A percentile compares a stretch with the other conserved stretches of the same genome.
These are phyloP conservation scores for Paralvinella palmiformis DNA, from an alignment of 1,140 invertebrate species.

Conservation along the genomic window DNA sequence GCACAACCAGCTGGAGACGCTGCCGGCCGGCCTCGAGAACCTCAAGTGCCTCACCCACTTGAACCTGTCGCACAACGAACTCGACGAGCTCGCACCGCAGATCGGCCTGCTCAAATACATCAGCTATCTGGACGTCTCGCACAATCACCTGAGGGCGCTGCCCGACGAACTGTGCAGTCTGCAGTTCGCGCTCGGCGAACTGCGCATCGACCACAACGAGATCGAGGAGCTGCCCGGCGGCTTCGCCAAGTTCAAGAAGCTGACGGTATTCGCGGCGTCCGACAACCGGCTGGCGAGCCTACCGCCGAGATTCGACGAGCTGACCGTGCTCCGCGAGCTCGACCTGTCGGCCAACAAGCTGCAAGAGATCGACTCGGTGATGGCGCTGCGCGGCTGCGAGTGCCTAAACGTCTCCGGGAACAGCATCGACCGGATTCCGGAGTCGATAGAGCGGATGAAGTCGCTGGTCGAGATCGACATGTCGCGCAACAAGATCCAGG, in stretches of 20 bases:
- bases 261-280: conserved; percentile 35
- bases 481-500: conserved; percentile 33
- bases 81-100: conserved; percentile 33
- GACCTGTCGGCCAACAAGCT: conserved; percentile 26
- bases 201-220: conserved; percentile 4
- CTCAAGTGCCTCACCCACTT: conserved; percentile 35
- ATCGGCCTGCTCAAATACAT: conserved; percentile 38
- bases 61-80: conserved; percentile 37
- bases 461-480: conserved; percentile 10
- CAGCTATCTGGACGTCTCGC: conserved; percentile 31
- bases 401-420: conserved; percentile 24
- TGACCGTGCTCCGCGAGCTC: conserved; percentile 31
- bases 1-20: conserved; percentile 36
- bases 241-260: conserved; percentile 25
- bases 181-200: conserved; percentile 24
- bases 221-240: conserved; percentile 30
- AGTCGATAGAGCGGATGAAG: conserved; percentile 9
- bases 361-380: not conserved
- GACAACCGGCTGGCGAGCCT: conserved; percentile 37
- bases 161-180: conserved; percentile 40
- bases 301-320: conserved; percentile 27
- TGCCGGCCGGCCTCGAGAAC: conserved; percentile 35
- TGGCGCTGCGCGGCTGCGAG: conserved; percentile 7
- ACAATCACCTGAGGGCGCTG: conserved; percentile 35
- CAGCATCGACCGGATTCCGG: conserved; percentile 6